Conservation (phyloP, 1,140 invertebrate species). For the Elymnias hypermnestra region DNA sequence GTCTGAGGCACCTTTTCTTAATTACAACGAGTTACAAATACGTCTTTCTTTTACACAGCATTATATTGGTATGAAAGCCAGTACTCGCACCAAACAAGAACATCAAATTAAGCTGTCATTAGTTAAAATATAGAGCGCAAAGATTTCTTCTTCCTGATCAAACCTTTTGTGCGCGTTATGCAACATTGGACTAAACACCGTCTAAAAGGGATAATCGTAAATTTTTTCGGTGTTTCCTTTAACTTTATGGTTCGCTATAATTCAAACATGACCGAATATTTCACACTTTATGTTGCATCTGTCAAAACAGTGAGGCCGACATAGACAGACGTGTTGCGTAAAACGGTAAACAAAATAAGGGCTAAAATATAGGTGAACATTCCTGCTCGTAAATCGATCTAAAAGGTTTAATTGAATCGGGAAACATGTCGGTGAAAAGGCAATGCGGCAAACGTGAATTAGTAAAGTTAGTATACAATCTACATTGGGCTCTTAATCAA, state of each 20-base stretch:
- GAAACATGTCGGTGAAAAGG: conserved; percentile 36
- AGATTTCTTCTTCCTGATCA: not conserved
- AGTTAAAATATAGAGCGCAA: too few species aligned
- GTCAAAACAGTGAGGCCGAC: conserved; percentile 46
- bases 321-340: conserved; percentile 40
- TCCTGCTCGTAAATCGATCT: conserved; percentile 39
- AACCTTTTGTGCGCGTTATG: conserved; percentile 15
- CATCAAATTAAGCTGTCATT: too few species aligned
- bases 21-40: too few species aligned
- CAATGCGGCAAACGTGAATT: conserved; percentile 29
- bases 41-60: too few species aligned
- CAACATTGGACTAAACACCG: conserved; percentile 13
- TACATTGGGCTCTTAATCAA: conserved; percentile 31
- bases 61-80: too few species aligned
- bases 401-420: conserved; percentile 61
- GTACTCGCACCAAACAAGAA: too few species aligned
- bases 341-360: conserved; percentile 33
- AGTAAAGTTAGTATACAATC: conserved; percentile 31
- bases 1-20: too few species aligned
- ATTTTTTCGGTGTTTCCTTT: conserved; percentile 27
- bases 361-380: conserved; percentile 41
- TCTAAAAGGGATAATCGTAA: conserved; percentile 21
- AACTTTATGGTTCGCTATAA: conserved; percentile 35
- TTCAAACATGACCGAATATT: conserved; percentile 42
- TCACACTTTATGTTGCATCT: conserved; percentile 49